Base-by-base conservation (phyloP, 2,888 invertebrate species). In the Lithophane socia region DNA sequence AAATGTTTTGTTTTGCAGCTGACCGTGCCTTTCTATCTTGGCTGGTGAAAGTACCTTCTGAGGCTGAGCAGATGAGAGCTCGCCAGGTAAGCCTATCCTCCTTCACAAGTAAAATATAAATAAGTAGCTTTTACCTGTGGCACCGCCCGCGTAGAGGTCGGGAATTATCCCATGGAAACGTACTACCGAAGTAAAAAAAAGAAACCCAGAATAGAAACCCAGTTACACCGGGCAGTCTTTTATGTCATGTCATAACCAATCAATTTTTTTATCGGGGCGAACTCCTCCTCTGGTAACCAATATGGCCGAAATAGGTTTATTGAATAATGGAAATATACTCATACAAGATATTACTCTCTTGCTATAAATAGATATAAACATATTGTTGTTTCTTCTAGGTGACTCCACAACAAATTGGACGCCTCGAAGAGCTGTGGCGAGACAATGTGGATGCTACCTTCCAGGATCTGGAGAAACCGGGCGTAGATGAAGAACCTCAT, bases 381-480 rank as follows among this genome's bases (percentile, higher is more conserved):
- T 47, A 13, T 10, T 56, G 16, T 29, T 67, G 12, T 73, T 56
- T 29, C 5, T 90, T 92, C 3, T 85, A 96, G 96, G 99, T 99
- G 80, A 99, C 99, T 0, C 99, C 99, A 0, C 98, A 99, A 90
- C 99, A 99, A 95, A 99, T 99, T 77, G 99, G 99, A 89, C 99
- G 99, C 90, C 97, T 99, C 56, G 99, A 99, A 96, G 99, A 99
- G 93, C 94, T 99, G 47, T 99, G 99, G 99, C 99, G 99, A 90
- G 99, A 99, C 88, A 99, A 99, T 91, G 98, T 99, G 10, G 99
- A 99, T 90, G 99, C 99, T 0, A 99, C 99, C 12, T 98, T 99
- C 91, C 99, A 99, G 94, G 99, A 99, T 95, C 97, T 99, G 82
- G 99, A 99, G 93, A 99, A 99, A 92, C 99, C 99, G 0, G 99